Evolutionary conservation across 2,113 vertebrate species (phyloP).

Genomic region (Crocuta crocuta): DNA sequence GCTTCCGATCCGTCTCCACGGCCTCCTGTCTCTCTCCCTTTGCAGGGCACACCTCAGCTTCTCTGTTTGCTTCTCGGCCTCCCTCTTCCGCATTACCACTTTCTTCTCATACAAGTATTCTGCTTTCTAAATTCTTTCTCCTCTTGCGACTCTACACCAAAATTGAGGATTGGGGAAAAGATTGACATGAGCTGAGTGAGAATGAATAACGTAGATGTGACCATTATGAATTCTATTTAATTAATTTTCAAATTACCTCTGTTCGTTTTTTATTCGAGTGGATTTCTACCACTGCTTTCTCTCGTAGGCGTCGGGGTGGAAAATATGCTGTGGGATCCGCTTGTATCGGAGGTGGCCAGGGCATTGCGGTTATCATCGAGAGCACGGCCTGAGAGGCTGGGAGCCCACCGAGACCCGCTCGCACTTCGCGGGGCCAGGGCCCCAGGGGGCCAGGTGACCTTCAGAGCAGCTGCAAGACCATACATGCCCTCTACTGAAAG

Average conservation of each 20-base stretch:
- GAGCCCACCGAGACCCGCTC: neutral
- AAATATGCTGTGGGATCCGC: conserved; percentile 96
- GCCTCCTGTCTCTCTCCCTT: neutral
- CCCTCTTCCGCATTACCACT: neutral
- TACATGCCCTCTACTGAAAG: neutral
- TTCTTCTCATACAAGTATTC: neutral
- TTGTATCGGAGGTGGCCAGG: conserved; percentile 98
- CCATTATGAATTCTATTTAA: neutral
- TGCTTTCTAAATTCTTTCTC: neutral
- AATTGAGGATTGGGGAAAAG: neutral
- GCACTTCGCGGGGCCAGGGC: neutral
- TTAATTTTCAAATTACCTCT: neutral
- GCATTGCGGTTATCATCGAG: conserved; percentile 95
- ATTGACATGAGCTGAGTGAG: neutral
- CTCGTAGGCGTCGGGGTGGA: conserved; percentile 92
- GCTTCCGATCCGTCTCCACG: accelerated
- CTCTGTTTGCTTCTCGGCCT: neutral
- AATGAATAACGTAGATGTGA: neutral
- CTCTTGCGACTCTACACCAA: neutral
- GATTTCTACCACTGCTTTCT: neutral
- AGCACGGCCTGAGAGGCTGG: conserved; percentile 85
- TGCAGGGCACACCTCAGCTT: too few species aligned
- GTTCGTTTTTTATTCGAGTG: neutral
- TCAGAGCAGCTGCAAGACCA: neutral
- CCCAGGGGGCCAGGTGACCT: neutral